Percentiles rank a stretch among this genome's conserved stretches.
Conservation (phyloP, 2,797 vertebrate genomes). For the Semaprochilodus insignis region DNA sequence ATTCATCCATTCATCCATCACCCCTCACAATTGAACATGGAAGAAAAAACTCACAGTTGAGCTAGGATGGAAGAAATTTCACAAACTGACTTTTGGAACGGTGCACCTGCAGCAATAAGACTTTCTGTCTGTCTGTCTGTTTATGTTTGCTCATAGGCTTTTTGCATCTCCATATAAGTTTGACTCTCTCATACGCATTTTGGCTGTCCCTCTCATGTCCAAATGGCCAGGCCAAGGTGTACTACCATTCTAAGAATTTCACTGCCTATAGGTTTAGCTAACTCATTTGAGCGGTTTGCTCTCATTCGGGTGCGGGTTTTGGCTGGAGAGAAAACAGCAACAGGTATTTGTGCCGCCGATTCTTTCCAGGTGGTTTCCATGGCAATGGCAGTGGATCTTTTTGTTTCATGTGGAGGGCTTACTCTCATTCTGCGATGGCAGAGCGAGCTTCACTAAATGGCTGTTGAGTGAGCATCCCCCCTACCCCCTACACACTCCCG, state of each 20-base stretch:
- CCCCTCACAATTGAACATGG: too few relatives aligned
- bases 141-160: background rate
- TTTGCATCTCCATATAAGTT: background rate
- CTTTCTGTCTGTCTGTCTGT: too few relatives aligned
- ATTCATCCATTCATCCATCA: too few relatives aligned
- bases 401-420: constrained; percentile 50
- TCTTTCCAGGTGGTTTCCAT: constrained; percentile 72
- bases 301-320: constrained; percentile 22
- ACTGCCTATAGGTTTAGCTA: constrained; percentile 18
- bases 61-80: too few relatives aligned
- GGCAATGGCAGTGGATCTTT: constrained; percentile 56
- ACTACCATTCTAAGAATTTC: background rate
- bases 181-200: background rate
- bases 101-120: too few relatives aligned
- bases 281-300: constrained; percentile 11
- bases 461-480: constrained; percentile 7
- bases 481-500: background rate
- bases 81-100: too few relatives aligned
- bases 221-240: constrained; percentile 1
- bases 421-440: constrained; percentile 23
- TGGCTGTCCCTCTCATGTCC: background rate
- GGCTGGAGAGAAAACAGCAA: constrained; percentile 61
- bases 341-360: constrained; percentile 65
- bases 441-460: constrained; percentile 41
- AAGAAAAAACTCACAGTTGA: too few relatives aligned